These are phyloP conservation scores for Phaethornis superciliosus DNA, from an alignment of 2,113 vertebrate species.

Conservation along the genomic window DNA sequence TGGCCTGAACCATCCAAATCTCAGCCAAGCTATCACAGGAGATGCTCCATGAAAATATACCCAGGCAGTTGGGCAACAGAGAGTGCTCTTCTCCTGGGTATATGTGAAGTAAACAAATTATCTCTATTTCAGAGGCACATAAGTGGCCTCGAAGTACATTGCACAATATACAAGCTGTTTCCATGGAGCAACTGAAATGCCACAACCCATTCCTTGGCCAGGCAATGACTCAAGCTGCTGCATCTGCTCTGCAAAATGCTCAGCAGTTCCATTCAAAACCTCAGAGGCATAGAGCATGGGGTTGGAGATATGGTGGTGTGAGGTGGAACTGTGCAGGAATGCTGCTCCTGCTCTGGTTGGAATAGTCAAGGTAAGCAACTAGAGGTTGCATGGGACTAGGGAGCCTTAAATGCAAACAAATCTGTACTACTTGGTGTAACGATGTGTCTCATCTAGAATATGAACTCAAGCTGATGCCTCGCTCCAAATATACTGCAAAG, in stretches of 20 bases:
- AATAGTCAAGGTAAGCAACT: background rate
- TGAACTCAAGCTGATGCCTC: background rate
- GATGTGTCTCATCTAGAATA: background rate
- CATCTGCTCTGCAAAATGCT: constrained; percentile 37
- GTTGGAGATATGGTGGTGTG: background rate
- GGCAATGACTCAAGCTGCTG: background rate
- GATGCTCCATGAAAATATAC: background rate
- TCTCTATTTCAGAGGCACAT: background rate
- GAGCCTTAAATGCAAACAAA: background rate
- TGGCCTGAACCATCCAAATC: background rate
- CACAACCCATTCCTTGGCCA: background rate
- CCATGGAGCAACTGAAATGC: constrained; percentile 15
- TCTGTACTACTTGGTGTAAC: background rate
- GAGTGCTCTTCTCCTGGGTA: background rate
- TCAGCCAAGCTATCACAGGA: background rate
- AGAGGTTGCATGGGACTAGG: background rate
- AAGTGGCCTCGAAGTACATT: background rate
- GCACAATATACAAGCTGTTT: background rate
- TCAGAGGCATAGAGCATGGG: background rate
- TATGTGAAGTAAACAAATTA: background rate
- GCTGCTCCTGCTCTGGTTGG: background rate
- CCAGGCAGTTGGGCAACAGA: background rate
- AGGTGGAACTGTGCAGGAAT: background rate
- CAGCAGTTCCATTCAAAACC: background rate
- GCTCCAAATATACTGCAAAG: background rate